phyloP scores from a whole-genome alignment of 2,113 vertebrate species.

The Mastomys coucha region DNA sequence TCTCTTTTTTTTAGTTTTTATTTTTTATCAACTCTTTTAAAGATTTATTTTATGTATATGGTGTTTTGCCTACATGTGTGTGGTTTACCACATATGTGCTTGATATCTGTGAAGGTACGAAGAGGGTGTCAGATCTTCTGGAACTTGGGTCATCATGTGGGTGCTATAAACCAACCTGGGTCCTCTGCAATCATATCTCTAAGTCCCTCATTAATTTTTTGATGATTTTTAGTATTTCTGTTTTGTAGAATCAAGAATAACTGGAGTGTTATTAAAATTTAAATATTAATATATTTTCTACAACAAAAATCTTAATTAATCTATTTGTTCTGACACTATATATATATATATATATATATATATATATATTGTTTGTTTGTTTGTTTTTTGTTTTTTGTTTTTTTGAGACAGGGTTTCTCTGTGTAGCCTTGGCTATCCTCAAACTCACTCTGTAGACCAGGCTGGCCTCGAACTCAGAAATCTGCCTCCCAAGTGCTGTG shows the following conservation, averaged over 20 bases:
- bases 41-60: not conserved
- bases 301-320: not conserved
- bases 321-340: not conserved
- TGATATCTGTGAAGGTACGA: not conserved
- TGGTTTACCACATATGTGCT: not conserved
- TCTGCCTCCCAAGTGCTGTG: too few relatives aligned
- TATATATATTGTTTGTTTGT: too few relatives aligned
- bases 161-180: not conserved
- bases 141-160: not conserved
- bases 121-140: not conserved
- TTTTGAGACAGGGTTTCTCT: too few relatives aligned
- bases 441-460: too few relatives aligned
- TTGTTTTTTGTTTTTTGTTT: too few relatives aligned
- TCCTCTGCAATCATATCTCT: not conserved
- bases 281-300: slow-evolving; percentile 21
- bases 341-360: not conserved
- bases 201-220: not conserved
- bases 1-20: not conserved
- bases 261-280: slow-evolving; percentile 25
- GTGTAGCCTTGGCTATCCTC: too few relatives aligned
- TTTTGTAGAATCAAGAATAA: slow-evolving; percentile 18
- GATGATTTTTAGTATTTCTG: slow-evolving; percentile 27
- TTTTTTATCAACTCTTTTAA: not conserved
- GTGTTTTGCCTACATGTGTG: not conserved
- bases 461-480: too few relatives aligned